Conservation (phyloP, 2,113 vertebrate genomes). For the Dicerorhinus sumatrensis region DNA sequence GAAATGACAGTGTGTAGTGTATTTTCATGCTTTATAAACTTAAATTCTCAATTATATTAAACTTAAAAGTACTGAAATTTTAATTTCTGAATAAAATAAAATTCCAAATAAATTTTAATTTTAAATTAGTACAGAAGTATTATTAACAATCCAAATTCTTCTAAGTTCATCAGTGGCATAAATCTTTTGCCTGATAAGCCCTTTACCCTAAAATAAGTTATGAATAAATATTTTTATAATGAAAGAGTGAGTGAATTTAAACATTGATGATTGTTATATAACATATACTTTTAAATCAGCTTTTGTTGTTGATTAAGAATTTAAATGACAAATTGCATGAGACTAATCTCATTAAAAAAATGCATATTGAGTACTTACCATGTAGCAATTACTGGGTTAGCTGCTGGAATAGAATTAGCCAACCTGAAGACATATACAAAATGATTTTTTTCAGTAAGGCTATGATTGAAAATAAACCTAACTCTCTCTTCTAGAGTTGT, state of each 20-base stretch:
- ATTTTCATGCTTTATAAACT: not conserved
- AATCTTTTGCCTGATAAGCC: not conserved
- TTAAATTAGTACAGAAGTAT: not conserved
- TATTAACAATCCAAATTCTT: not conserved
- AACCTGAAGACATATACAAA: conserved; percentile 45
- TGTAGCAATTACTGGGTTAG: not conserved
- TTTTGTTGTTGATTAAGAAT: conserved; percentile 64
- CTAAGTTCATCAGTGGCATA: not conserved
- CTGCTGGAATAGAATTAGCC: not conserved
- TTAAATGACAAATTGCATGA: conserved; percentile 32
- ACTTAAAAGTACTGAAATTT: not conserved
- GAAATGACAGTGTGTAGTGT: not conserved
- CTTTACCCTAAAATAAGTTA: not conserved
- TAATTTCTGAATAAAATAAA: conserved; percentile 37
- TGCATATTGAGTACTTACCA: conserved; percentile 35
- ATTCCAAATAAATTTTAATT: not conserved
- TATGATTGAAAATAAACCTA: conserved; percentile 75
- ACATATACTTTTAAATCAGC: not conserved
- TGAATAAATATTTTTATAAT: conserved; percentile 49
- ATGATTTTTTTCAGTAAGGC: conserved; percentile 54
- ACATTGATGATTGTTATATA: not conserved
- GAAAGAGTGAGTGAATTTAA: not conserved
- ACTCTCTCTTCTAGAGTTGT: conserved; percentile 46
- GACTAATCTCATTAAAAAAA: conserved; percentile 44
- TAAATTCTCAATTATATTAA: not conserved